phyloP scores from a whole-genome alignment of 1,140 invertebrate genomes.

The Bombus polaris region DNA sequence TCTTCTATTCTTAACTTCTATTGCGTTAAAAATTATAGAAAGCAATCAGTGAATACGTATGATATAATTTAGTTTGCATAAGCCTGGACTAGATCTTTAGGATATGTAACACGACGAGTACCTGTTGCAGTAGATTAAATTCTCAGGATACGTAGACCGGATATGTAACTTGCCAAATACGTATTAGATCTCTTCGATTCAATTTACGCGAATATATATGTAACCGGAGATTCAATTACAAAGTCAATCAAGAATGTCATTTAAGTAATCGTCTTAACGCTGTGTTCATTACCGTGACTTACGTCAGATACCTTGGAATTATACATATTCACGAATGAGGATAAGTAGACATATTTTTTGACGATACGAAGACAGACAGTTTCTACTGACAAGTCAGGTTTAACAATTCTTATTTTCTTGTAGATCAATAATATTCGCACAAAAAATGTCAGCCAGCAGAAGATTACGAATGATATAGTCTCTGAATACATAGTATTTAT shows the following conservation, averaged over 20 bases:
- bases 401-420: neutral
- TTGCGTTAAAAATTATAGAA: neutral
- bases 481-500: neutral
- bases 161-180: conserved; percentile 14
- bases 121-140: conserved; percentile 10
- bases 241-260: conserved; percentile 3
- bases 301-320: neutral
- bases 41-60: neutral
- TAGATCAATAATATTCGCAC: neutral
- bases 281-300: neutral
- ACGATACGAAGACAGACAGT: neutral
- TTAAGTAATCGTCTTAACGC: conserved; percentile 3
- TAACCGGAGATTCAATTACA: neutral
- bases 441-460: neutral
- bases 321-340: neutral
- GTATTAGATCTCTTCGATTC: conserved; percentile 14
- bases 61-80: neutral
- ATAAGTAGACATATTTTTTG: neutral
- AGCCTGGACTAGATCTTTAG: neutral
- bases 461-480: neutral
- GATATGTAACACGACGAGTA: neutral
- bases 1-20: neutral
- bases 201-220: neutral
- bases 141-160: neutral
- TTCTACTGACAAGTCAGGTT: neutral